Evolutionary conservation across 1,140 invertebrate genomes (phyloP).

Genomic region (Palaemon carinicauda): DNA sequence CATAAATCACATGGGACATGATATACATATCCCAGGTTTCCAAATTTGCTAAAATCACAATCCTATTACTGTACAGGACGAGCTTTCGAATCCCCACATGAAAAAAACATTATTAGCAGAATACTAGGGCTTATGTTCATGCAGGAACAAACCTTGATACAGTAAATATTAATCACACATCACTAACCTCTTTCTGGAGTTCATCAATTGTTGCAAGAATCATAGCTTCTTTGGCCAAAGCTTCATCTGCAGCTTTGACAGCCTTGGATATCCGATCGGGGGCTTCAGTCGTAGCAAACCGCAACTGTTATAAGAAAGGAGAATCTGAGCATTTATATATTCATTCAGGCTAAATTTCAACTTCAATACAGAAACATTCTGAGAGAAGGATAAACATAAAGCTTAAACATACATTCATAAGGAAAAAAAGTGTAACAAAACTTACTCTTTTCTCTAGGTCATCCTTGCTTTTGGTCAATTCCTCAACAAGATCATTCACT

Average conservation of each 20-base stretch:
- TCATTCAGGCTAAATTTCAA: background rate
- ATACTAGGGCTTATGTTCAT: no score
- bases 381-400: background rate
- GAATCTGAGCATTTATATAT: background rate
- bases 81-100: no score
- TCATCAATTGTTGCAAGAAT: constrained; percentile 66
- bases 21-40: no score
- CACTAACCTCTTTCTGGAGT: constrained; percentile 37
- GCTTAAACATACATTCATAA: background rate
- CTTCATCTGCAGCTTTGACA: constrained; percentile 69
- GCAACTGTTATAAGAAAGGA: constrained; percentile 67
- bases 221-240: constrained; percentile 67
- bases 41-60: no score
- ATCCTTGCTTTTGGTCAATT: constrained; percentile 66
- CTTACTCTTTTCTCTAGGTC: constrained; percentile 69
- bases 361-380: background rate
- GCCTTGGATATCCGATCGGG: constrained; percentile 71
- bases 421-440: constrained; percentile 9
- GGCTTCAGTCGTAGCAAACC: constrained; percentile 70
- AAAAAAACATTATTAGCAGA: no score
- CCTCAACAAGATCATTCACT: constrained; percentile 63
- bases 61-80: no score
- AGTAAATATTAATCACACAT: background rate
- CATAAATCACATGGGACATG: no score
- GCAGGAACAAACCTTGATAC: background rate